Evolutionary conservation across 1,140 invertebrate species (phyloP).

Genomic region (Bombus confusus): DNA sequence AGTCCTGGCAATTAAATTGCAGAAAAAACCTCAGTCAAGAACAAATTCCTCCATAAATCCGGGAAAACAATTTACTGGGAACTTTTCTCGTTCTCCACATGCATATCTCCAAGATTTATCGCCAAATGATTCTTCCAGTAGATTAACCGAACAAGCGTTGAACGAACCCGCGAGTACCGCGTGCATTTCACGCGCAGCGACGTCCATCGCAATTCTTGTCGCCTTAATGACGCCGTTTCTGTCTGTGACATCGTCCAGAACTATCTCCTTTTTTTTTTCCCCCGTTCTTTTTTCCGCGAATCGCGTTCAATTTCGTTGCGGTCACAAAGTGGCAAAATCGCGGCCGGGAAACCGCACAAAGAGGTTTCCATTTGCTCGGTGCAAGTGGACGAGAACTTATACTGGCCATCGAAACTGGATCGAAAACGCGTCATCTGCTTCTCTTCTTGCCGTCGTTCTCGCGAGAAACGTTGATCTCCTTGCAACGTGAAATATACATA

Average conservation of each 20-base stretch:
- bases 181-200: not conserved
- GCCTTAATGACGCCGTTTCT: not conserved
- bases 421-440: not conserved
- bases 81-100: not conserved
- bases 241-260: not conserved
- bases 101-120: not conserved
- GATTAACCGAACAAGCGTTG: not conserved
- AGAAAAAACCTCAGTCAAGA: not conserved
- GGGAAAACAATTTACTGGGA: not conserved
- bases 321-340: constrained; percentile 18
- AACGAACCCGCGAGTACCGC: not conserved
- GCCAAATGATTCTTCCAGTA: not conserved
- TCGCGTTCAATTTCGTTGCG: constrained; percentile 2
- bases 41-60: not conserved
- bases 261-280: not conserved
- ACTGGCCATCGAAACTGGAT: not conserved
- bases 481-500: no score
- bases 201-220: not conserved
- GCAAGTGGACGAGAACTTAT: not conserved
- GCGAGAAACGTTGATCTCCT: not conserved
- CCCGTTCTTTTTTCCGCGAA: not conserved
- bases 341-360: constrained; percentile 20
- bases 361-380: constrained; percentile 30
- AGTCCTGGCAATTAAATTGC: not conserved
- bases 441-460: not conserved